phyloP scores from a whole-genome alignment of 2,113 vertebrate species.

The Erythrocercus mccallii region DNA sequence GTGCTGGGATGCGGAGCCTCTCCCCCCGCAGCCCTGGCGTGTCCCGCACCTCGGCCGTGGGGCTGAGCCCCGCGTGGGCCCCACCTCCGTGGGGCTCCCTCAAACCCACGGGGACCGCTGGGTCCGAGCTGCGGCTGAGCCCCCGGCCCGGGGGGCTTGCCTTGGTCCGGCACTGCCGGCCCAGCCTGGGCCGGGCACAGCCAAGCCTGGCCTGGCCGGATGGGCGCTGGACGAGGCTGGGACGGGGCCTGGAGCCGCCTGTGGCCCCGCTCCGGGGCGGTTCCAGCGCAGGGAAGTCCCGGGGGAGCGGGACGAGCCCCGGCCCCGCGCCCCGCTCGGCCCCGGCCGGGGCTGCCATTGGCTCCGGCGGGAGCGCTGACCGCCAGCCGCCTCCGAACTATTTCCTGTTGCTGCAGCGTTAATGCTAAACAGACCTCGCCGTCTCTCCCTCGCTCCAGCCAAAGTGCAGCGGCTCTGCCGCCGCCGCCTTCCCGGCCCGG shows the following conservation, averaged over 20 bases:
- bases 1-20: no score
- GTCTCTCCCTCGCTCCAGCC: neutral
- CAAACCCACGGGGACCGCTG: no score
- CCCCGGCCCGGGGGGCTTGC: no score
- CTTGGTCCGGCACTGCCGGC: neutral
- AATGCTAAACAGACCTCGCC: conserved; percentile 76
- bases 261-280: neutral
- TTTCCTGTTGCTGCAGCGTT: conserved; percentile 76
- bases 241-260: neutral
- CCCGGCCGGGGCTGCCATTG: conserved; percentile 20
- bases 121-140: no score
- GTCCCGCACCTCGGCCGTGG: no score
- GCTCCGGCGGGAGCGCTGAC: conserved; percentile 26
- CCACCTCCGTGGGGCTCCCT: no score
- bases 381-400: conserved; percentile 56
- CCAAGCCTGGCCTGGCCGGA: neutral
- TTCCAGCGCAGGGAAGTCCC: neutral
- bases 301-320: neutral
- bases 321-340: neutral
- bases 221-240: neutral
- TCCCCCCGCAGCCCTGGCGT: fast-evolving
- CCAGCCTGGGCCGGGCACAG: no score
- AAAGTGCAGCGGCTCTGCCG: neutral
- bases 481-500: neutral
- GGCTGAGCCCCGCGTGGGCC: no score